Percentiles rank a stretch among this genome's conserved stretches.
Conservation (phyloP, 2,888 invertebrate genomes). For the Drosophila affinis region DNA sequence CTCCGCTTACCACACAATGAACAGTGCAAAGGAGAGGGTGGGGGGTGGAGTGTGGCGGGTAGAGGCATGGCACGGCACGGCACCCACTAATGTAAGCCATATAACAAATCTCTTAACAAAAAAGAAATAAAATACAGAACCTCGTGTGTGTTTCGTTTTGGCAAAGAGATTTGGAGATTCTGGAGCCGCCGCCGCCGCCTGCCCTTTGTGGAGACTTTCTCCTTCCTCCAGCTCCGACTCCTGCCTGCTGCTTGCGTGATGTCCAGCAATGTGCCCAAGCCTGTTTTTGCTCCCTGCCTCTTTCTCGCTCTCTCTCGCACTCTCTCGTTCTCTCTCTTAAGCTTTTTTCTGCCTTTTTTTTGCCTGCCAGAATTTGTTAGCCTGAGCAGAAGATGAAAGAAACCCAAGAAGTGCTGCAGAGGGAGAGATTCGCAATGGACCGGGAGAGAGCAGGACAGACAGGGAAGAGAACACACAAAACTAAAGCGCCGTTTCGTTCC, state of each 20-base stretch:
- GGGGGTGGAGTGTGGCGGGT: neutral
- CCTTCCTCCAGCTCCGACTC: constrained; percentile 52
- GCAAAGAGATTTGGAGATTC: constrained; percentile 38
- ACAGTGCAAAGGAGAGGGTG: constrained; percentile 11
- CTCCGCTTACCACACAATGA: constrained; percentile 76
- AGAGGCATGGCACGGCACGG: constrained; percentile 1
- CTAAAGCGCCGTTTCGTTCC: constrained; percentile 73
- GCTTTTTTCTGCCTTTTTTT: constrained; percentile 2
- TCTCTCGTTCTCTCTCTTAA: constrained; percentile 4
- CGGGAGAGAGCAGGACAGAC: neutral
- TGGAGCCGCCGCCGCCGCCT: constrained; percentile 2
- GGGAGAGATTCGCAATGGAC: constrained; percentile 1
- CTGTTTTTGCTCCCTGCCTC: constrained; percentile 48
- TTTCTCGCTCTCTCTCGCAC: neutral
- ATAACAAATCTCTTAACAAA: constrained; percentile 64
- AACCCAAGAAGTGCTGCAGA: constrained; percentile 17
- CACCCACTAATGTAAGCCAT: constrained; percentile 69
- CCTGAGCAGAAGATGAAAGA: constrained; percentile 47
- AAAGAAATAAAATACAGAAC: constrained; percentile 27
- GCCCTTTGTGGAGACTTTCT: constrained; percentile 65
- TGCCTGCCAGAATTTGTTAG: constrained; percentile 77
- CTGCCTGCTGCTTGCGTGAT: constrained; percentile 70
- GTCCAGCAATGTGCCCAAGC: constrained; percentile 78
- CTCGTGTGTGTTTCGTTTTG: constrained; percentile 32
- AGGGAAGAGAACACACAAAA: constrained; percentile 54